Conservation (phyloP, 1,140 invertebrate genomes). For the Glomeris maerens region DNA sequence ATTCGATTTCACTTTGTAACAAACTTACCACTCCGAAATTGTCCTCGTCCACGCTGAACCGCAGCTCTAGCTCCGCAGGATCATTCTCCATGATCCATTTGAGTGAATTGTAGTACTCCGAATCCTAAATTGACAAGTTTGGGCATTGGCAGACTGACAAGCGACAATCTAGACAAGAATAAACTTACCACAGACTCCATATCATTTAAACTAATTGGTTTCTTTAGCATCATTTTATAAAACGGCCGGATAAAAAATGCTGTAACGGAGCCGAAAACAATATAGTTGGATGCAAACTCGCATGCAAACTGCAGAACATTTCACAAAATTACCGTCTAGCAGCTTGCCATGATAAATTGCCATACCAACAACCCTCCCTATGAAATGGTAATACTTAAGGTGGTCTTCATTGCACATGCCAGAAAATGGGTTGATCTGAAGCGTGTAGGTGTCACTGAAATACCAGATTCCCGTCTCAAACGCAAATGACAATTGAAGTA, state of each 20-base stretch:
- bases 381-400: slow-evolving; percentile 96
- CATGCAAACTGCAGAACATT: background rate
- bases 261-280: too few relatives aligned
- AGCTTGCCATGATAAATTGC: slow-evolving; percentile 97
- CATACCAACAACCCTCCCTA: slow-evolving; percentile 94
- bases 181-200: slow-evolving; percentile 74
- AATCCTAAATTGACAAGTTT: slow-evolving; percentile 44
- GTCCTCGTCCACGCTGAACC: slow-evolving; percentile 92
- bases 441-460: slow-evolving; percentile 87
- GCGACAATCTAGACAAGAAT: background rate
- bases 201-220: slow-evolving; percentile 84
- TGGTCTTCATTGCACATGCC: slow-evolving; percentile 95
- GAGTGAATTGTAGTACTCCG: slow-evolving; percentile 95
- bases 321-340: slow-evolving; percentile 59
- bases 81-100: slow-evolving; percentile 94
- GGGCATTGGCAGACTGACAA: background rate
- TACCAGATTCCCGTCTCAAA: slow-evolving; percentile 14
- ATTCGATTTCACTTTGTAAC: background rate
- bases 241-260: slow-evolving; percentile 98
- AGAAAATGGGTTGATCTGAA: slow-evolving; percentile 97
- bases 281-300: too few relatives aligned
- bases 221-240: slow-evolving; percentile 99
- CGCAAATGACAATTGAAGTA: background rate
- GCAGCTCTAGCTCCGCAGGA: slow-evolving; percentile 81
- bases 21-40: slow-evolving; percentile 55